These are phyloP conservation scores for Metalampra italica DNA, from an alignment of 2,888 invertebrate species.

Conservation along the genomic window DNA sequence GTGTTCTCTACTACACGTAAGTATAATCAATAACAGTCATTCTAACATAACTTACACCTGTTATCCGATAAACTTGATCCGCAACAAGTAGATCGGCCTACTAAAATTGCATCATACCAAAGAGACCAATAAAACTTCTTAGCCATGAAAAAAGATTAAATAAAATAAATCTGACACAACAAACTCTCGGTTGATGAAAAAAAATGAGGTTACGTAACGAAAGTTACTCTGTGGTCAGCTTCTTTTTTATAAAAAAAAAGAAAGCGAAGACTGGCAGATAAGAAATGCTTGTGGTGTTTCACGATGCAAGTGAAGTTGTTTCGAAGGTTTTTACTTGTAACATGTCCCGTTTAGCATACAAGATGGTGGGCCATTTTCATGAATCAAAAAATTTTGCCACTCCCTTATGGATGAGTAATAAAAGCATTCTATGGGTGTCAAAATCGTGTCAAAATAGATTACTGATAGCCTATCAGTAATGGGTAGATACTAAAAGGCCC, in stretches of 20 bases:
- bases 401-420: too few relatives aligned
- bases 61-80: background rate
- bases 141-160: slow-evolving; percentile 20
- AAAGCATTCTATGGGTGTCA: too few relatives aligned
- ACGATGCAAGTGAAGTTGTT: background rate
- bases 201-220: slow-evolving; percentile 34
- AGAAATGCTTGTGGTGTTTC: too few relatives aligned
- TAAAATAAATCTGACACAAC: slow-evolving; percentile 14
- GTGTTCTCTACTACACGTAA: too few relatives aligned
- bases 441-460: too few relatives aligned
- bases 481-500: too few relatives aligned
- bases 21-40: too few relatives aligned
- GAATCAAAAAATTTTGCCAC: too few relatives aligned
- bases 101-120: slow-evolving; percentile 29
- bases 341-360: background rate
- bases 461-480: too few relatives aligned
- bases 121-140: slow-evolving; percentile 14
- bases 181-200: slow-evolving; percentile 13
- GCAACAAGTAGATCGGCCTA: slow-evolving; percentile 32
- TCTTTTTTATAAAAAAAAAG: slow-evolving; percentile 19
- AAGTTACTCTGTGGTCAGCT: slow-evolving; percentile 14
- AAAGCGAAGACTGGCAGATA: slow-evolving; percentile 20
- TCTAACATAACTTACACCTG: too few relatives aligned
- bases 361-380: too few relatives aligned
- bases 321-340: background rate